These are phyloP conservation scores for Neoascia interrupta DNA, from an alignment of 2,888 invertebrate species.

Conservation along the genomic window DNA sequence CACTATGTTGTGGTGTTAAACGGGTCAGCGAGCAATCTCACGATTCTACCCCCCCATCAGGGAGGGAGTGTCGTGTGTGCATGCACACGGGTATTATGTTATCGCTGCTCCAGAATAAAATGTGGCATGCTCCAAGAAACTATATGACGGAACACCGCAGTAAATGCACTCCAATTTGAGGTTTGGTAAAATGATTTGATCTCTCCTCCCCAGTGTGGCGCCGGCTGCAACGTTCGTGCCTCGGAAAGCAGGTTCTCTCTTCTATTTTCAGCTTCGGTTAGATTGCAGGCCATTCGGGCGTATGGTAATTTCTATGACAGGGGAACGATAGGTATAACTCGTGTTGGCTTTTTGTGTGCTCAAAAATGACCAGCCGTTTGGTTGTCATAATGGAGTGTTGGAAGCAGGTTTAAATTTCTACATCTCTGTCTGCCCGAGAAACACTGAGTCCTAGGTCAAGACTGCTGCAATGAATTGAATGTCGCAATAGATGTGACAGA, in stretches of 20 bases:
- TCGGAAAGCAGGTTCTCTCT: conserved; percentile 50
- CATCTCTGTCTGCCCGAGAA: conserved; percentile 17
- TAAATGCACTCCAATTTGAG: conserved; percentile 13
- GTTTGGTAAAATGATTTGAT: conserved; percentile 50
- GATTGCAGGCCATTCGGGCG: conserved; percentile 17
- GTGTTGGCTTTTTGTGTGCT: conserved; percentile 51
- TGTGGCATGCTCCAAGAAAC: conserved; percentile 27
- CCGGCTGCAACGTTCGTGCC: conserved; percentile 15
- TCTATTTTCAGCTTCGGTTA: conserved; percentile 53
- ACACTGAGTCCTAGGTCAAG: conserved; percentile 38
- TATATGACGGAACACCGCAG: background rate
- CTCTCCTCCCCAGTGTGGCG: conserved; percentile 47
- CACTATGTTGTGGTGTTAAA: conserved; percentile 11
- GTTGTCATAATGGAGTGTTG: no score
- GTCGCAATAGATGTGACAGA: conserved; percentile 44
- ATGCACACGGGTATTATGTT: conserved; percentile 5
- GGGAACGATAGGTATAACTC: conserved; percentile 57
- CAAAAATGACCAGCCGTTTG: background rate
- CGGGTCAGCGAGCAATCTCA: conserved; percentile 36
- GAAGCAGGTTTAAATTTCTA: conserved; percentile 38
- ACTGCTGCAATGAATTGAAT: conserved; percentile 56
- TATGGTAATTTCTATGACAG: conserved; percentile 34
- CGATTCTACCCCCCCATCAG: background rate
- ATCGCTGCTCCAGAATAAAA: conserved; percentile 18
- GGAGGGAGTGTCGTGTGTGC: background rate